These are phyloP conservation scores for Aphidoletes aphidimyza DNA, from an alignment of 2,888 invertebrate species.

Conservation along the genomic window DNA sequence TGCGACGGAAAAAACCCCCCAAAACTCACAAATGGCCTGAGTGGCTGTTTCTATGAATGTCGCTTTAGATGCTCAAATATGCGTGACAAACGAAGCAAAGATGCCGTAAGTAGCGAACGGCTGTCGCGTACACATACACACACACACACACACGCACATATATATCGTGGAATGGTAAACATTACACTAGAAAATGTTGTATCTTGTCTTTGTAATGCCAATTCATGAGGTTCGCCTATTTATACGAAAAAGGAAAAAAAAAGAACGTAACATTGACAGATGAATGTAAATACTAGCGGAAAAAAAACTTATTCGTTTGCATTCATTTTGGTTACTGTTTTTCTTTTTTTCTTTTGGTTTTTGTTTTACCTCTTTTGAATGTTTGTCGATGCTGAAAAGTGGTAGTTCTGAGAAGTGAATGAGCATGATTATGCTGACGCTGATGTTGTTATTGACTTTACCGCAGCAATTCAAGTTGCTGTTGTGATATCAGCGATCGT, in stretches of 20 bases:
- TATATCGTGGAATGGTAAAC: too few relatives aligned
- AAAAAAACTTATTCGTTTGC: too few relatives aligned
- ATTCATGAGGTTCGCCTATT: neutral
- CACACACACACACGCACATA: neutral
- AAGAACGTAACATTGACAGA: too few relatives aligned
- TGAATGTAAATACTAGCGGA: neutral
- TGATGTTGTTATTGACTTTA: neutral
- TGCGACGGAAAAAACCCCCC: too few relatives aligned
- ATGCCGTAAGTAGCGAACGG: neutral
- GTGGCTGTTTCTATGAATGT: neutral
- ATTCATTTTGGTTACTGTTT: neutral
- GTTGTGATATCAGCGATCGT: neutral
- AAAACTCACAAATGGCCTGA: neutral
- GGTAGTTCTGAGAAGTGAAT: too few relatives aligned
- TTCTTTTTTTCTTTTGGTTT: neutral
- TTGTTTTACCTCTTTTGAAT: neutral
- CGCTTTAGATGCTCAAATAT: conserved; percentile 25
- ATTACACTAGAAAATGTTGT: neutral
- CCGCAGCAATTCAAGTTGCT: neutral
- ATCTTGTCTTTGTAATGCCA: neutral
- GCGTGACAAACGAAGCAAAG: conserved; percentile 10
- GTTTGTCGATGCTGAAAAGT: too few relatives aligned
- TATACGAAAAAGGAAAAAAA: neutral
- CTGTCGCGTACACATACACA: neutral
- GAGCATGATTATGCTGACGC: too few relatives aligned